Evolutionary conservation across 35 echinoderm and acorn worm species (phyloP).

Genomic region (Eucidaris tribuloides): DNA sequence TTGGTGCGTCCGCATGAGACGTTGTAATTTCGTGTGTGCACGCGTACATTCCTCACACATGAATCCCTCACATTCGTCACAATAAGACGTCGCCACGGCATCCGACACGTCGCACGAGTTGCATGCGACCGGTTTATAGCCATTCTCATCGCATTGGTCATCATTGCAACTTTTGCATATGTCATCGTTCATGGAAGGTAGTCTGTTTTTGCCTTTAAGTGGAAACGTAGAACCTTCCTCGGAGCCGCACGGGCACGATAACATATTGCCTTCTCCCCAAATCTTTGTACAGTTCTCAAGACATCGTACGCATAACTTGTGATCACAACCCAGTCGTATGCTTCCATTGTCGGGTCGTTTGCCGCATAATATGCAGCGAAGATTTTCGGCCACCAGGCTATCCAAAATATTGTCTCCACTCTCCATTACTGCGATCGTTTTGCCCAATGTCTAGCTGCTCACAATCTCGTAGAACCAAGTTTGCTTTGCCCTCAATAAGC

Average conservation of each 20-base stretch:
- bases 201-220: background rate
- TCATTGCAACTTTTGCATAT: constrained; percentile 1
- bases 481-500: no score
- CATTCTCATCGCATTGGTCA: background rate
- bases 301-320: background rate
- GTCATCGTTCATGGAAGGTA: background rate
- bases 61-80: constrained; percentile 2
- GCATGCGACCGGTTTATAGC: background rate
- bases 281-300: background rate
- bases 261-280: background rate
- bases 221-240: background rate
- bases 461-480: no score
- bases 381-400: no score
- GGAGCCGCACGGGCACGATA: constrained; percentile 3
- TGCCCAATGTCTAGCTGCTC: no score
- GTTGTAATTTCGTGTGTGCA: background rate
- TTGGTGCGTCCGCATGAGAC: constrained; percentile 12
- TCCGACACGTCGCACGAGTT: background rate
- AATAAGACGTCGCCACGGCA: background rate
- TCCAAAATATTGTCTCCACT: no score
- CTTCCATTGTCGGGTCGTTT: background rate
- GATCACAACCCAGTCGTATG: background rate
- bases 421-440: no score
- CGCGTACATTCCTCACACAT: background rate
- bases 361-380: constrained; percentile 5